These are phyloP conservation scores for Manis crassicaudata DNA, from an alignment of 2,797 vertebrate genomes.

Conservation along the genomic window DNA sequence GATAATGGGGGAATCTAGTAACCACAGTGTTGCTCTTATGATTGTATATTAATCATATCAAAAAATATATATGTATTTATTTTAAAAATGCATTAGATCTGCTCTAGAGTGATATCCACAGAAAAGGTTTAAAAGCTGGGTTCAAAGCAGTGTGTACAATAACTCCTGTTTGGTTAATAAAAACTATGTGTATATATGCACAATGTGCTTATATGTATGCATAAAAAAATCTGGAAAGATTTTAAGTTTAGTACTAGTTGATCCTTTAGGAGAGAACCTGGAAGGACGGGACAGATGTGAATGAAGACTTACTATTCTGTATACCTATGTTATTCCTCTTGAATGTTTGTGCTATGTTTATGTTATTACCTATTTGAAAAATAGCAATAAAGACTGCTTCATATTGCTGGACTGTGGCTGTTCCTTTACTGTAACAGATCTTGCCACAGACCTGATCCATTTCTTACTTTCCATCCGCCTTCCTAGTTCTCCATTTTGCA, in stretches of 20 bases:
- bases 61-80: too few relatives aligned
- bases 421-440: neutral
- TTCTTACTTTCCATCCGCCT: constrained; percentile 16
- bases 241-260: neutral
- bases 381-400: neutral
- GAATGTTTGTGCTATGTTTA: neutral
- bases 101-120: neutral
- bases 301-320: neutral
- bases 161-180: neutral
- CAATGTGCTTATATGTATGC: neutral
- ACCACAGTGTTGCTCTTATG: too few relatives aligned
- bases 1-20: too few relatives aligned
- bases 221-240: constrained; percentile 10
- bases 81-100: neutral
- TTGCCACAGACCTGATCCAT: constrained; percentile 28
- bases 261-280: neutral
- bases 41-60: too few relatives aligned
- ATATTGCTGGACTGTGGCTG: neutral
- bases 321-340: neutral
- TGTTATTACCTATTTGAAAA: constrained; percentile 32
- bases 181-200: neutral
- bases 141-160: constrained; percentile 22
- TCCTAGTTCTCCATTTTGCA: constrained; percentile 10
- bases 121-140: constrained; percentile 29
- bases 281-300: neutral